Base-by-base conservation (phyloP, 1,140 invertebrate genomes). In the Proctacanthus coquilletti region DNA sequence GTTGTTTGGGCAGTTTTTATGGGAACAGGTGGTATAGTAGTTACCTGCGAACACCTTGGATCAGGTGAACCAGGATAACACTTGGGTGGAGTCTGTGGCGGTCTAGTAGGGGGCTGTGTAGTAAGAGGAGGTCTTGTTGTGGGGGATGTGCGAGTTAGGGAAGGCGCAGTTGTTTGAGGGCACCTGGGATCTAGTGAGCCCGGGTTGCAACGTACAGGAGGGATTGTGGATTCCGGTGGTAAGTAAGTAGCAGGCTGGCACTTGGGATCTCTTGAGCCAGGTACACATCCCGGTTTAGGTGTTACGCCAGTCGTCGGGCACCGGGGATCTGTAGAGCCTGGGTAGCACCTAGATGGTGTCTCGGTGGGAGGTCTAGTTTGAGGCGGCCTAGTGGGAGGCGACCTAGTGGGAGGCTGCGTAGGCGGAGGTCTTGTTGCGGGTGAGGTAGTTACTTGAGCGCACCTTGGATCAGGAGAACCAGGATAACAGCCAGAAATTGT, bases 381-480 rank as follows among this genome's bases (percentile, higher is more conserved):
- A 6, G 43, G 35, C 27, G 37, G 38, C 13, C 39, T 40, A 43
- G 30, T 48, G 48, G 38, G 39, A 32, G 41, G 47, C 39, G 49
- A 49, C 42, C 66, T 68, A 47, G 65, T 67, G n/a, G 58, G 56
- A 37, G 56, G 34, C 31, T 42, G 42, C 29, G 45, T 40, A 3
- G 34, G 3, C 9, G 17, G 3, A 2, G 15, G 8, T 57, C 20
- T 40, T 1, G 55, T 50, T 9, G 40, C 41, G 5, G 41, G 15
- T 37, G 49, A 41, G 25, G 45, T 35, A 13, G 42, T 29, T 25
- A 51, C 44, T 30, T 25, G 6, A 8, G 63, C 61, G 42, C 63
- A 66, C 38, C 63, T 45, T 20, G 63, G 64, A 50, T 65, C 61
- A 3, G 45, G 49, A n/a, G 50, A 58, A 34, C 63, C 63, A n/a